Evolutionary conservation across 2,888 invertebrate genomes (phyloP), one percentile per base, ranked within the genome.

Genomic region (Erynnis tages): DNA sequence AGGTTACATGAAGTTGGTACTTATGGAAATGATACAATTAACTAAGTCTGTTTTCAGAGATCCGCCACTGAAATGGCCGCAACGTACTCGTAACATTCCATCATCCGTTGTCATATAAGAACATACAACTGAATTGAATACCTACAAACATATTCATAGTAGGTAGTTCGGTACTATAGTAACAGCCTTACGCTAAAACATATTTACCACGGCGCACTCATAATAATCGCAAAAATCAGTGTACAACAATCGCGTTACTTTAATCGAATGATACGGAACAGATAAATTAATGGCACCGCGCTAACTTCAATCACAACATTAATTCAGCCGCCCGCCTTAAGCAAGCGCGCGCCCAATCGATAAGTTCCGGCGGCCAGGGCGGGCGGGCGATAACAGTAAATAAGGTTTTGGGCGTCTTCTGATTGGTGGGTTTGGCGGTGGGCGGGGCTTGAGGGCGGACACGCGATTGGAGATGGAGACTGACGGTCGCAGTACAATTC

Each of bases 331-430:
- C 63, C 82, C 83, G 81, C 79, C 82, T 87, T 88, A 88, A 87
- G 82, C 87, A 86, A 86, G 80, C 81, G 73, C 70, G 69, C 71
- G 72, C 67, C 84, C 84, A 86, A 89, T 89, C 88, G 88, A 89
- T 89, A 88, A 69, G 63, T 66, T 68, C 69, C 74, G 80, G 69
- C 66, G 73, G 71, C 56, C 65, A 64, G 70, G 75, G 84, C 77
- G 82, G 84, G 79, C 79, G 80, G 82, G 72, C 65, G 81, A 65
- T 77, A 67, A 56, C 63, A 70, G 88, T 89, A 89, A 89, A 86
- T 89, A 89, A 87, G 66, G 77, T 78, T 82, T 68, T 87, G 67
- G 65, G 56, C 48, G 58, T 32, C 2, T 8, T 34, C 40, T 43
- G 59, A 79, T 82, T 87, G 81, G 86, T 58, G 4, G 56, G 50